Evolutionary conservation across 2,888 invertebrate species (phyloP).

Genomic region (Phytoseiulus persimilis): DNA sequence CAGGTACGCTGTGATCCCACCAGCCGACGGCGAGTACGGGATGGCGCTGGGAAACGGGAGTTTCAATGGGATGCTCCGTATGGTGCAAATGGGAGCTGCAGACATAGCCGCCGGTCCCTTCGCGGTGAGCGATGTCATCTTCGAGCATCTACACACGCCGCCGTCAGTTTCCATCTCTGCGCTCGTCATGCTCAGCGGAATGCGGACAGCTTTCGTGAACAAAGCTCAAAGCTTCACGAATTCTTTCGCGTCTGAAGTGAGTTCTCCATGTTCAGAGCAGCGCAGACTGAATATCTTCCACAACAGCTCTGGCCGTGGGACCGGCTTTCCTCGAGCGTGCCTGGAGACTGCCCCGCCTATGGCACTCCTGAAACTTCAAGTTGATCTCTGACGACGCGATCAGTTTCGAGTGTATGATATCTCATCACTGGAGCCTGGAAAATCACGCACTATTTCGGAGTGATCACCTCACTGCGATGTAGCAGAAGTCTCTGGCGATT

Average conservation of each 20-base stretch:
- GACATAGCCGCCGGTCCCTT: slow-evolving; percentile 17
- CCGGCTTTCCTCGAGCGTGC: no score
- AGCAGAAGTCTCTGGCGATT: no score
- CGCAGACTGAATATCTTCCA: no score
- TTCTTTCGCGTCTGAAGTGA: not conserved
- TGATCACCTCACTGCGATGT: no score
- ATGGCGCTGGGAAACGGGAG: not conserved
- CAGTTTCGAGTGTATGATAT: no score
- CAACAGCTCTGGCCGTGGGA: no score
- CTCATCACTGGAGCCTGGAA: no score
- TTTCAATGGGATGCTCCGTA: slow-evolving; percentile 19
- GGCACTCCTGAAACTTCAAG: no score
- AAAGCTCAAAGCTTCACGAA: slow-evolving; percentile 33
- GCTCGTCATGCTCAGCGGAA: not conserved
- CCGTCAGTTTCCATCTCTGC: not conserved
- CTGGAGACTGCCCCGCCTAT: no score
- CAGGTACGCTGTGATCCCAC: not conserved
- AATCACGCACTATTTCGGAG: no score
- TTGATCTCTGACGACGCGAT: no score
- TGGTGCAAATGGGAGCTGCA: not conserved
- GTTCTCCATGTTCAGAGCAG: not conserved
- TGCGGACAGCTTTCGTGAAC: not conserved
- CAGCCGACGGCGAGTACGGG: not conserved
- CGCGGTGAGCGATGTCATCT: not conserved
- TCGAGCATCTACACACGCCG: not conserved